These are phyloP conservation scores for Gortyna flavago DNA, from an alignment of 2,888 invertebrate species.

Conservation along the genomic window DNA sequence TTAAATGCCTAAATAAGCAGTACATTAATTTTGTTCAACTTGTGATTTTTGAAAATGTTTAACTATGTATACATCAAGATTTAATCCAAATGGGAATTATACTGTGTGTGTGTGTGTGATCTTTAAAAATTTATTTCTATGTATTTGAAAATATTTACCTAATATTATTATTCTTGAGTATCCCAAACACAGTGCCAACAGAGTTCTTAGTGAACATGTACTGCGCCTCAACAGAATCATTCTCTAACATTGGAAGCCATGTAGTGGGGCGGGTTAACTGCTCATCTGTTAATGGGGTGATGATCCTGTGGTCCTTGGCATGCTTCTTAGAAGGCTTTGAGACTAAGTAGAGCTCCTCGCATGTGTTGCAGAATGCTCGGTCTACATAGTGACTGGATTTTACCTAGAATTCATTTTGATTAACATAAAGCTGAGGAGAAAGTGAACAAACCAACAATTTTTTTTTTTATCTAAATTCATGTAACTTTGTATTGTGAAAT, in stretches of 20 bases:
- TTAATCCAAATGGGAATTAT: not conserved
- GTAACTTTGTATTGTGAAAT: not conserved
- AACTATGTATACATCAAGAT: not conserved
- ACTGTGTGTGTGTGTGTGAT: too few species aligned
- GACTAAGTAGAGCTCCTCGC: conserved; percentile 88
- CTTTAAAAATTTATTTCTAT: not conserved
- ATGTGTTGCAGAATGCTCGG: conserved; percentile 92
- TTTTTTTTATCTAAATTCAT: not conserved
- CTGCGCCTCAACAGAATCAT: conserved; percentile 96
- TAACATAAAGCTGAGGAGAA: not conserved
- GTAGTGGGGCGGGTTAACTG: conserved; percentile 91
- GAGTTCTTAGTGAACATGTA: conserved; percentile 94
- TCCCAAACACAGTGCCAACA: conserved; percentile 91
- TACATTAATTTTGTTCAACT: not conserved
- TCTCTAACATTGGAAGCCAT: conserved; percentile 92
- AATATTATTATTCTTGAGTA: conserved; percentile 90
- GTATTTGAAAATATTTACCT: conserved; percentile 77
- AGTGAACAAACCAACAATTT: not conserved
- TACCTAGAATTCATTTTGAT: conserved; percentile 73
- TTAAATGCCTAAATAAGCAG: not conserved
- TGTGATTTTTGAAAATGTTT: not conserved
- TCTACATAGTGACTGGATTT: conserved; percentile 82
- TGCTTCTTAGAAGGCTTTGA: conserved; percentile 85
- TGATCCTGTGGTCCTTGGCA: conserved; percentile 88
- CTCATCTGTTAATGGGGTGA: conserved; percentile 89